Base-by-base conservation (phyloP, 2,888 invertebrate genomes). In the Petrolisthes cinctipes region DNA sequence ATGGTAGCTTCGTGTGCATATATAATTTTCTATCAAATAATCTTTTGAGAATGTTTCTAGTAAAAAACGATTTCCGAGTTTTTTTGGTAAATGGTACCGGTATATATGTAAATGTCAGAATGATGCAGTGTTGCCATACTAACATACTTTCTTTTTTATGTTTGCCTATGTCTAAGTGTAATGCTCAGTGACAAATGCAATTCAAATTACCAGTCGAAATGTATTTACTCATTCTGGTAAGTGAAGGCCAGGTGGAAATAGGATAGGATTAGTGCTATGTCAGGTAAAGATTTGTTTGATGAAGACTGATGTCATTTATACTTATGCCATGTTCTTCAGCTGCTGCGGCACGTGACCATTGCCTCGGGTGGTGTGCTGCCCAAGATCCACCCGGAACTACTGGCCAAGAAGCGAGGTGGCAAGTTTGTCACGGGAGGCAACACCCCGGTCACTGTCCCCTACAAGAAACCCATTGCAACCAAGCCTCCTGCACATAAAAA, bases 321-420 rank as follows among this genome's bases (percentile, higher is more conserved):
- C 83, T 57, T 20, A 4, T 53, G 14, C 23, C 53, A 9, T 76
- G 17, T 51, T 23, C 68, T 51, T 56, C 92, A 94, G 93, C 91
- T 94, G 51, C 91, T 94, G 89, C 93, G 92, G 87, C 92, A 93
- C 91, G 94, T 94, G 4, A 93, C 93, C 53, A 93, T 94, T 86
- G 93, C 94, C 66, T 92, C 93, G 68, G 94, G 93, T 20, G 94
- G 94, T 51, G 94, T 94, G 5, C 91, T 94, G 68, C 94, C 94
- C 6, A 92, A 92, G 89, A 93, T 94, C 85, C 93, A 93, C 82
- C 93, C 93, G 20, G 93, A 93, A 86, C 91, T 93, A 78, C 91
- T 93, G 68, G 92, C 92, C 4, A 92, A 93, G 89, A 93, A 93
- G 91, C 92, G 92, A 89, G 93, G 92, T 53, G 92, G 92, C 6